Evolutionary conservation across 2,113 vertebrate genomes (phyloP).

Genomic region (Oreochromis tanganicae): DNA sequence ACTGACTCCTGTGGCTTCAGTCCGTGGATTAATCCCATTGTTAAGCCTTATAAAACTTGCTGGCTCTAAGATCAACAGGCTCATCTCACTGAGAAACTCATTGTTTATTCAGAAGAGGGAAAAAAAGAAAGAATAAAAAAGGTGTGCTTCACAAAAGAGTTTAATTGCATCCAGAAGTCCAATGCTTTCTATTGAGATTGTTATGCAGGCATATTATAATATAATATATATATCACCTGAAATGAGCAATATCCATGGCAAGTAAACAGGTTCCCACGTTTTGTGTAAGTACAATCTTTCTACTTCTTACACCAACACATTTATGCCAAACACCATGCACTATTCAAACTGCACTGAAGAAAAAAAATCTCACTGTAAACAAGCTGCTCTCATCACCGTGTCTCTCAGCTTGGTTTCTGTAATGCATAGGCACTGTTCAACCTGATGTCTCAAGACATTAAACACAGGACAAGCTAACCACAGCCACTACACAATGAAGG

Average conservation of each 20-base stretch:
- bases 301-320: not conserved
- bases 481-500: conserved; percentile 12
- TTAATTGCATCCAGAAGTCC: conserved; percentile 40
- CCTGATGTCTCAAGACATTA: conserved; percentile 42
- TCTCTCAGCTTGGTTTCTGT: not conserved
- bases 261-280: conserved; percentile 20
- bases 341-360: not conserved
- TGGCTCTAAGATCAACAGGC: not conserved
- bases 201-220: not conserved
- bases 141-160: conserved; percentile 7
- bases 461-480: conserved; percentile 33
- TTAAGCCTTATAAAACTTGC: not conserved
- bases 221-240: not conserved
- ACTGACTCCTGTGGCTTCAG: not conserved
- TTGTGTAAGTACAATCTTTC: conserved; percentile 2
- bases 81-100: not conserved
- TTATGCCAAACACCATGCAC: conserved; percentile 36
- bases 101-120: not conserved
- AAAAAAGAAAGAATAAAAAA: not conserved
- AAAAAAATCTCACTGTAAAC: not conserved
- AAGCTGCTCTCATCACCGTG: not conserved
- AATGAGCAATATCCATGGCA: conserved; percentile 1
- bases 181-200: not conserved
- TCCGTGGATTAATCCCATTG: not conserved
- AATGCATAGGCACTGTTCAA: conserved; percentile 60